These are phyloP conservation scores for Apodemia zela DNA, from an alignment of 2,888 invertebrate genomes.

Conservation along the genomic window DNA sequence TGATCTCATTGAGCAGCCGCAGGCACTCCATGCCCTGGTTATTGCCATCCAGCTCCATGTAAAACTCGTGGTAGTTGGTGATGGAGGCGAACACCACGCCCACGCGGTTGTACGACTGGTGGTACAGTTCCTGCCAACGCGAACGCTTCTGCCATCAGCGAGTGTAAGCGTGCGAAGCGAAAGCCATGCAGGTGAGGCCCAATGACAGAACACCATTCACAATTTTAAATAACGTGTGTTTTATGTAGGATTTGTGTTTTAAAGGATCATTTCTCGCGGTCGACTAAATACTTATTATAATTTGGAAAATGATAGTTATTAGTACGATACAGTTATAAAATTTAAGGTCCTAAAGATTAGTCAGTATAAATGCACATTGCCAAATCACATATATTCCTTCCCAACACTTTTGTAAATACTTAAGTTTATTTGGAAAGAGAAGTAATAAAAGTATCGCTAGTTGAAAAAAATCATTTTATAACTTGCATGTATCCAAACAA, in stretches of 20 bases:
- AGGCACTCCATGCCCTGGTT: conserved; percentile 95
- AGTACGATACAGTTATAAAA: too few relatives aligned
- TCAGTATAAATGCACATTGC: too few relatives aligned
- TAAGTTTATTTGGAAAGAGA: too few relatives aligned
- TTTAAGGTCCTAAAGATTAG: too few relatives aligned
- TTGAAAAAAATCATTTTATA: too few relatives aligned
- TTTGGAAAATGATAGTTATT: neutral
- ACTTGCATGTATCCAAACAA: too few relatives aligned
- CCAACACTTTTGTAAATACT: too few relatives aligned
- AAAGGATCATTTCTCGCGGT: neutral
- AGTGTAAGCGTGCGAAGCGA: conserved; percentile 38
- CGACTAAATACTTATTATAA: conserved; percentile 7
- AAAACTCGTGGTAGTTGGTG: conserved; percentile 96
- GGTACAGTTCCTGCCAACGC: conserved; percentile 87
- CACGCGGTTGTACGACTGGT: conserved; percentile 94
- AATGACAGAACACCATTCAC: conserved; percentile 36
- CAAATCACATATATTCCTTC: too few relatives aligned
- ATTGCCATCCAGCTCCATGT: conserved; percentile 94
- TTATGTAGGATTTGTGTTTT: neutral
- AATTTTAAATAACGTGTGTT: conserved; percentile 6
- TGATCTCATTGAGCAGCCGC: conserved; percentile 93
- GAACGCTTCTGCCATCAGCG: conserved; percentile 21
- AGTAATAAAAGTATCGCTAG: too few relatives aligned
- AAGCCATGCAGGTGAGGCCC: conserved; percentile 42
- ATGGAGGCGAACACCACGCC: conserved; percentile 96